Evolutionary conservation across 2,113 vertebrate genomes (phyloP), one percentile per base, ranked within the genome.

Genomic region (Mustela nigripes): DNA sequence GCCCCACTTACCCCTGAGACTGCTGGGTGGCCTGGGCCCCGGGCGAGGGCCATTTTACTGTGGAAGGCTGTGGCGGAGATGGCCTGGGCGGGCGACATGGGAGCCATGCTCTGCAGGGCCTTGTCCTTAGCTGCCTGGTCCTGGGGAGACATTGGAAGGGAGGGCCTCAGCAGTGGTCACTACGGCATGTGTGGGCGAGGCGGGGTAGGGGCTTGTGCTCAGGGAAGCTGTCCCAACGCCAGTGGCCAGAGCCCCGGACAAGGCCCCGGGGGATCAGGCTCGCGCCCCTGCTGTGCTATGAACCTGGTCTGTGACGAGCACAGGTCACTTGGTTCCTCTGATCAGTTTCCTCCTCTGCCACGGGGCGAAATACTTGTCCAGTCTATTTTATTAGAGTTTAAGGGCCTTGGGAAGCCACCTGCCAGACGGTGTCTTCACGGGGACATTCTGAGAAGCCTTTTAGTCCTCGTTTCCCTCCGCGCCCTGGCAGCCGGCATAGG

Each of bases 121-220:
- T 99, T 99, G 98, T 99, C 99, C 99, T 99, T 99, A 98, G 99
- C 99, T 97, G 99, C 99, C 99, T 99, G 99, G 98, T 99, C 99
- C 99, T 99, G 91, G 21, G 94, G 88, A 98, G 94, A 98, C 95
- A 95, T 42, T 1, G 87, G 78, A 56, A 84, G 93, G 93, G 60
- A 65, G 83, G 86, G 16, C 95, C 95, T 97, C 89, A 97, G 97
- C 53, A 1, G 39, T 7, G 16, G 60, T 21, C 58, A 5, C 71
- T 24, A 2, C 0, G 6, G 26, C 22, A 65, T 74, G 53, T 48
- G 48, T 18, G 62, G 39, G 24, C 0, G 7, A 95, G 89, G 74
- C 1, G 4, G 56, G 18, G 9, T 33, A 92, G 3, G 50, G 45
- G 50, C 50, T 12, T 4, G 2, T n/a, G 58, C 31, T 65, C 71